Evolutionary conservation across 2,113 vertebrate genomes (phyloP), one percentile per base, ranked within the genome.

Genomic region (Fregata magnificens): DNA sequence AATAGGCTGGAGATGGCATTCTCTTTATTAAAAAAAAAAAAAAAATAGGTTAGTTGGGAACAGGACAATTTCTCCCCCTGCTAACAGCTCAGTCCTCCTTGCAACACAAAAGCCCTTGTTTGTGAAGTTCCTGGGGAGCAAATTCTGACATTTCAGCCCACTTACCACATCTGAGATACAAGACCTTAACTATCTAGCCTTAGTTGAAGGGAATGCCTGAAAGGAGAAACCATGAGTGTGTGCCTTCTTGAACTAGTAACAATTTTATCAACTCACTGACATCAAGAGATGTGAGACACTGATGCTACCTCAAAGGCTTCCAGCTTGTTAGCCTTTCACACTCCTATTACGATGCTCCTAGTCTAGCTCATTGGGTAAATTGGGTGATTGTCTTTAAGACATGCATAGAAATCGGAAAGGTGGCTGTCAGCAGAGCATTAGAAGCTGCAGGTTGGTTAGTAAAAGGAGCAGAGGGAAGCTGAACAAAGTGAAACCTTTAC

Each of bases 321-420:
- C 79, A 95, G 90, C 94, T 97, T 96, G 83, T 93, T 98, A 97
- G 96, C 95, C 82, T 97, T 95, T 96, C 76, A 91, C 80, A 95
- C 81, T 90, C 77, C 85, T 97, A 69, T 96, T 94, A 97, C 84
- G 67, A 73, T 93, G 76, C 45, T 96, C 66, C 93, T 82, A 45
- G 82, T 92, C 71, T 89, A 56, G 50, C 79, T 91, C 65, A 77
- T 83, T 92, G 95, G 72, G 53, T 90, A 97, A 96, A 97, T 84
- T 91, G 47, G 5, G 83, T 97, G 97, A 96, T 97, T 96, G 94
- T 96, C 91, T 96, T 93, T 95, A 96, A 92, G 67, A 83, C 85
- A 93, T 71, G 18, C 90, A 53, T 22, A 92, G 88, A 89, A 92
- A 95, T 78, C 83, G 87, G 74, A 89, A 95, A 96, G 90, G 66